Percentiles rank a stretch among this genome's conserved stretches.
Conservation (phyloP, 1,140 invertebrate genomes). For the Bombus fervidus region DNA sequence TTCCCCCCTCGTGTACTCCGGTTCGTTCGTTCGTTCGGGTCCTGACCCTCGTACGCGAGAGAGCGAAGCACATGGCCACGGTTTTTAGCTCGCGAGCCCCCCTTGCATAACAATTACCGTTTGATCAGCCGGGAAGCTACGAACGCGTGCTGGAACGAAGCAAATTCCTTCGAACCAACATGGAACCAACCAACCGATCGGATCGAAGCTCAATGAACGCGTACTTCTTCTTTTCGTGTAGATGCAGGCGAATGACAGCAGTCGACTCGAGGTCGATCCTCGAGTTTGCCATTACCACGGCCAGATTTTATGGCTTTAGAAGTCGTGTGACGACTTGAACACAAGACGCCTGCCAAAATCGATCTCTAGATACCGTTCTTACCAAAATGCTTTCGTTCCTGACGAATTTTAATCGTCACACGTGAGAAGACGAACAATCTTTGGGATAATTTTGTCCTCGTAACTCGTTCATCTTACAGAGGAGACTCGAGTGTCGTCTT, state of each 20-base stretch:
- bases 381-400: too few relatives aligned
- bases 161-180: neutral
- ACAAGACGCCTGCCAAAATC: neutral
- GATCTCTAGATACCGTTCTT: neutral
- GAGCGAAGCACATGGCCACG: slow-evolving; percentile 34
- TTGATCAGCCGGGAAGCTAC: neutral
- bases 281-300: neutral
- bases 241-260: neutral
- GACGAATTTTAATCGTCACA: too few relatives aligned
- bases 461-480: too few relatives aligned
- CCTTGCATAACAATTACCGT: slow-evolving; percentile 43
- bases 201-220: neutral
- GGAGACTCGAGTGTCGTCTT: too few relatives aligned
- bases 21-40: neutral
- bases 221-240: too few relatives aligned
- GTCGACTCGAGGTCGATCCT: neutral
- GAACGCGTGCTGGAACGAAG: slow-evolving; percentile 8
- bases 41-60: slow-evolving; percentile 31
- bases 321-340: neutral
- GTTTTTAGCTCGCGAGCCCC: slow-evolving; percentile 13
- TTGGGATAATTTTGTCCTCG: too few relatives aligned
- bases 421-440: too few relatives aligned
- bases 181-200: neutral
- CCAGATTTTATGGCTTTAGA: neutral
- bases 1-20: neutral